Percentiles rank a stretch among this genome's conserved stretches.
These are phyloP conservation scores for Oenanthe melanoleuca DNA, from an alignment of 2,113 vertebrate genomes.

Conservation along the genomic window DNA sequence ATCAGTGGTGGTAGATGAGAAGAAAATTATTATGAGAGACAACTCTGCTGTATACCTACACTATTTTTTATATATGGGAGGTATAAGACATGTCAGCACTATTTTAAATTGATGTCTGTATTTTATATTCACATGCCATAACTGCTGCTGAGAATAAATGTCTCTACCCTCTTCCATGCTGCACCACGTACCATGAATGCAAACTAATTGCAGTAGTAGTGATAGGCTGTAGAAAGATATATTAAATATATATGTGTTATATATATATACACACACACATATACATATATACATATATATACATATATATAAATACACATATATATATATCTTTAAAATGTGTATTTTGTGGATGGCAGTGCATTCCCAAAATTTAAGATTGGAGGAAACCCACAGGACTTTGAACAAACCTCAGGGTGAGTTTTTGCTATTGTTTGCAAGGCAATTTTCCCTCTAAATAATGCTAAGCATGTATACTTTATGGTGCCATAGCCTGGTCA, in stretches of 20 bases:
- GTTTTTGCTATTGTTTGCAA: not conserved
- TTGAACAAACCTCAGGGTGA: not conserved
- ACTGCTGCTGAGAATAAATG: not conserved
- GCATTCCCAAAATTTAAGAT: not conserved
- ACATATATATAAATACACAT: too few species aligned
- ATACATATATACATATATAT: too few species aligned
- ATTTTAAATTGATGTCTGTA: not conserved
- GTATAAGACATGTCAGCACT: not conserved
- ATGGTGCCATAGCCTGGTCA: not conserved
- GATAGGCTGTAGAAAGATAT: not conserved
- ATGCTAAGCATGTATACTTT: not conserved
- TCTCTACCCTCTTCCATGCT: not conserved
- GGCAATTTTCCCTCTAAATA: not conserved
- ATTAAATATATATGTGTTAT: too few species aligned
- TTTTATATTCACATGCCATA: not conserved
- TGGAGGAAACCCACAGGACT: not conserved
- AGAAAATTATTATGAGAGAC: slow-evolving; percentile 4
- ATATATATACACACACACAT: too few species aligned
- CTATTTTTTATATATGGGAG: not conserved
- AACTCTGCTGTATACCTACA: not conserved
- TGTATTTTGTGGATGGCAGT: not conserved
- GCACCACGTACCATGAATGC: not conserved
- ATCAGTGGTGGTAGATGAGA: not conserved
- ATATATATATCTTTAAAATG: too few species aligned
- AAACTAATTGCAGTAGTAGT: not conserved